Conservation (phyloP, 2,113 vertebrate species). For the Melanotaenia duboulayi region DNA sequence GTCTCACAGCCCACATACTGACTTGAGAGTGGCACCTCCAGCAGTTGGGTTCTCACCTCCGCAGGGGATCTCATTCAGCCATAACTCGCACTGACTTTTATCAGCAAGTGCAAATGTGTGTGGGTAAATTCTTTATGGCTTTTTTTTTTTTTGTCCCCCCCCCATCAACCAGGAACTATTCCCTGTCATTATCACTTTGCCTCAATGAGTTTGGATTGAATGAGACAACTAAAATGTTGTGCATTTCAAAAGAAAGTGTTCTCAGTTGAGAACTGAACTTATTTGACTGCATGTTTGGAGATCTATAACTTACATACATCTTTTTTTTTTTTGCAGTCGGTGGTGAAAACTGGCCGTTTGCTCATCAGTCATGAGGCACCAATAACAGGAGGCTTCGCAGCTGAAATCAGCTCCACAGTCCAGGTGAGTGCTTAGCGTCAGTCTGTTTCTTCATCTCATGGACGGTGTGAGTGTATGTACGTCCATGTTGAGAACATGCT, state of each 20-base stretch:
- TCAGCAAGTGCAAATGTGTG: not conserved
- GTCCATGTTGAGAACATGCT: not conserved
- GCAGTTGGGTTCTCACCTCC: slow-evolving; percentile 21
- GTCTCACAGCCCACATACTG: slow-evolving; percentile 8
- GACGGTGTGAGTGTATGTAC: not conserved
- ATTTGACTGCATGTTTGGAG: not conserved
- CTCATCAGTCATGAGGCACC: slow-evolving; percentile 97
- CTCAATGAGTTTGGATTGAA: not conserved
- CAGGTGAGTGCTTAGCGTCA: slow-evolving; percentile 84
- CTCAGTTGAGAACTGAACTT: not conserved
- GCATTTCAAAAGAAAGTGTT: not conserved
- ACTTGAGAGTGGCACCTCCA: slow-evolving; percentile 21
- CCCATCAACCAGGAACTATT: not conserved
- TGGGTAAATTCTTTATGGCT: not conserved
- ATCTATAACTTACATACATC: not conserved
- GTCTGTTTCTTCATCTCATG: not conserved
- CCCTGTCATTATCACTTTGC: not conserved
- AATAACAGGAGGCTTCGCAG: slow-evolving; percentile 95
- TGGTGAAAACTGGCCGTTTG: slow-evolving; percentile 93
- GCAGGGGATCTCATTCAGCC: slow-evolving; percentile 9
- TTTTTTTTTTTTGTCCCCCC: not conserved
- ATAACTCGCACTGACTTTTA: not conserved
- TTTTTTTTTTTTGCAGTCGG: slow-evolving; percentile 86
- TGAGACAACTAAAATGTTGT: not conserved
- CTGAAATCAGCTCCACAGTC: slow-evolving; percentile 94